Conservation (phyloP, 2,113 vertebrate genomes). For the Mastomys coucha region DNA sequence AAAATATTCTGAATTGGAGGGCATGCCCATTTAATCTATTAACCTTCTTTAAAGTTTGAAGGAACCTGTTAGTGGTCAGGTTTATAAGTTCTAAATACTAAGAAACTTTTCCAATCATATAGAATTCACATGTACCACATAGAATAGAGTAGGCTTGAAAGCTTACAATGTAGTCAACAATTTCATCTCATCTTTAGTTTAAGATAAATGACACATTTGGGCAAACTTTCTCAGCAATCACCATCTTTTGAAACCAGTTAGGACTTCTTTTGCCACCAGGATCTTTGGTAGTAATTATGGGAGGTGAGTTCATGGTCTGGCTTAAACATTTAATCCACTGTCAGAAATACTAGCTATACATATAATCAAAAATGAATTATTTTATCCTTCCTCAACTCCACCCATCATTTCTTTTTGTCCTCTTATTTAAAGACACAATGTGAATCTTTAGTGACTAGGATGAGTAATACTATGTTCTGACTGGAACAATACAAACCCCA, state of each 20-base stretch:
- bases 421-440: conserved; percentile 33
- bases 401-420: not conserved
- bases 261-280: not conserved
- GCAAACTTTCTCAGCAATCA: not conserved
- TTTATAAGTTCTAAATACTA: conserved; percentile 57
- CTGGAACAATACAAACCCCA: conserved; percentile 22
- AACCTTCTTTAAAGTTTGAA: conserved; percentile 26
- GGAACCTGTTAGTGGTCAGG: not conserved
- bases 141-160: conserved; percentile 40
- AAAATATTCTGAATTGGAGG: conserved; percentile 41
- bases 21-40: not conserved
- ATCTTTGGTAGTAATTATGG: not conserved
- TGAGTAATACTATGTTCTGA: conserved; percentile 2
- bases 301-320: not conserved
- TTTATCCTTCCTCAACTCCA: conserved; percentile 46
- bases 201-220: conserved; percentile 25
- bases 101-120: conserved; percentile 53
- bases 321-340: conserved; percentile 31
- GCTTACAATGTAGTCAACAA: conserved; percentile 14
- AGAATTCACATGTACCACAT: not conserved
- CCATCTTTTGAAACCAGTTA: conserved; percentile 43
- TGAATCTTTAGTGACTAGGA: conserved; percentile 27
- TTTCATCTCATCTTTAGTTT: conserved; percentile 41
- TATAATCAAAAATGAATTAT: conserved; percentile 11
- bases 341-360: conserved; percentile 57